Evolutionary conservation across 1,140 invertebrate species (phyloP).

Genomic region (Leptinotarsa texana): DNA sequence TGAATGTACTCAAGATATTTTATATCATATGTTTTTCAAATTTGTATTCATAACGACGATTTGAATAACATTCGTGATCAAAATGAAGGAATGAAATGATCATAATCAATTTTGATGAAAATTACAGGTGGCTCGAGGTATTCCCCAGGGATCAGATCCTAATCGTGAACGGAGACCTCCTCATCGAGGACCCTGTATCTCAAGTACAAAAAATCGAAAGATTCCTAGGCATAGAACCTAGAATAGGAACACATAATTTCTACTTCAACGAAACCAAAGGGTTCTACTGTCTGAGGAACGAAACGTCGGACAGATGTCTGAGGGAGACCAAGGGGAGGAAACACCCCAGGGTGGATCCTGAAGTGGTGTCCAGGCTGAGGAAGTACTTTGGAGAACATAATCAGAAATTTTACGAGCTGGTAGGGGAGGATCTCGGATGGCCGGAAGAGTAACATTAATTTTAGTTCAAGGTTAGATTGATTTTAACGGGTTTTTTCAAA

Average conservation of each 20-base stretch:
- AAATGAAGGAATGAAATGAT: background rate
- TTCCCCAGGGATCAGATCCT: slow-evolving; percentile 90
- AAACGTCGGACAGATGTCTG: slow-evolving; percentile 86
- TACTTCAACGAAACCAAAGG: slow-evolving; percentile 97
- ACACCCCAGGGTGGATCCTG: slow-evolving; percentile 84
- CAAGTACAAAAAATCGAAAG: slow-evolving; percentile 86
- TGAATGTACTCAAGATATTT: too few species aligned
- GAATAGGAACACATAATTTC: slow-evolving; percentile 87
- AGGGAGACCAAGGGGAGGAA: slow-evolving; percentile 92
- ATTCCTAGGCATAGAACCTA: slow-evolving; percentile 81
- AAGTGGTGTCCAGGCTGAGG: slow-evolving; percentile 83
- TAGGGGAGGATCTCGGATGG: slow-evolving; percentile 91
- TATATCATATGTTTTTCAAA: too few species aligned
- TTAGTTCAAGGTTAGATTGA: background rate
- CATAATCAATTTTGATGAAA: background rate
- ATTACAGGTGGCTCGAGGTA: slow-evolving; percentile 60
- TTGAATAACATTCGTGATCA: too few species aligned
- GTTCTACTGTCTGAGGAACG: slow-evolving; percentile 91
- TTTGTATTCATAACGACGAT: too few species aligned
- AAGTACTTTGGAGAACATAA: slow-evolving; percentile 95
- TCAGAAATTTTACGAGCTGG: slow-evolving; percentile 91
- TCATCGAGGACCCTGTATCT: slow-evolving; percentile 92
- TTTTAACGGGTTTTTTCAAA: background rate
- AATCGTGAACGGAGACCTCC: slow-evolving; percentile 91
- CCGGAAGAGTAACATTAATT: slow-evolving; percentile 67